Conservation (phyloP, 2,797 vertebrate genomes). For the Lophius americanus region DNA sequence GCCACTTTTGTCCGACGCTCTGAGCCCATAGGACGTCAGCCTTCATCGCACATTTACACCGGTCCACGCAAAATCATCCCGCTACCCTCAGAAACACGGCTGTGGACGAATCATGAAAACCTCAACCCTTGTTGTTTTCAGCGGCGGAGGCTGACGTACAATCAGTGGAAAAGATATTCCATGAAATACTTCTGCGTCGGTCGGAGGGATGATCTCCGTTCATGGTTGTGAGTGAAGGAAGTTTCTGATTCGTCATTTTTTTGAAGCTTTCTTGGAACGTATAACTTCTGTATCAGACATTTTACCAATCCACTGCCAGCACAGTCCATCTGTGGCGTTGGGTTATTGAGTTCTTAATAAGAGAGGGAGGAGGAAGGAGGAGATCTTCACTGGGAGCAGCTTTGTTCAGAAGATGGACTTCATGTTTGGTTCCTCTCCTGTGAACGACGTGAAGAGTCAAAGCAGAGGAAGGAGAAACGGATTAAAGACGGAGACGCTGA, state of each 20-base stretch:
- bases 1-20: slow-evolving; percentile 60
- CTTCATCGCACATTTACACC: slow-evolving; percentile 8
- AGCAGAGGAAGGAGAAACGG: no score
- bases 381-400: no score
- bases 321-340: no score
- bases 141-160: slow-evolving; percentile 62
- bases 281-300: slow-evolving; percentile 39
- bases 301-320: slow-evolving; percentile 11
- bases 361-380: no score
- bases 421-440: no score
- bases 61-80: slow-evolving; percentile 20
- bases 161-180: slow-evolving; percentile 75
- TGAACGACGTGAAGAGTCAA: no score
- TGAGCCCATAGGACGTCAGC: slow-evolving; percentile 2
- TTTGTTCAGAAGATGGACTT: no score
- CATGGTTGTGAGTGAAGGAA: slow-evolving; percentile 74
- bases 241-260: slow-evolving; percentile 67
- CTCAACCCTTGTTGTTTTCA: slow-evolving; percentile 59
- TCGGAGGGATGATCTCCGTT: slow-evolving; percentile 78
- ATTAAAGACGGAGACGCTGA: no score
- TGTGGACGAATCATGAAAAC: slow-evolving; percentile 25
- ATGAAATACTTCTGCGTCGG: slow-evolving; percentile 69
- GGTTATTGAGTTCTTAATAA: no score
- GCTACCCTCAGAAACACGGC: slow-evolving; percentile 27
- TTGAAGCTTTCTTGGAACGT: slow-evolving; percentile 54